Percentiles rank a stretch among this genome's conserved stretches.
Evolutionary conservation across 2,888 invertebrate genomes (phyloP).

Genomic region (Cheilosia scutellata): DNA sequence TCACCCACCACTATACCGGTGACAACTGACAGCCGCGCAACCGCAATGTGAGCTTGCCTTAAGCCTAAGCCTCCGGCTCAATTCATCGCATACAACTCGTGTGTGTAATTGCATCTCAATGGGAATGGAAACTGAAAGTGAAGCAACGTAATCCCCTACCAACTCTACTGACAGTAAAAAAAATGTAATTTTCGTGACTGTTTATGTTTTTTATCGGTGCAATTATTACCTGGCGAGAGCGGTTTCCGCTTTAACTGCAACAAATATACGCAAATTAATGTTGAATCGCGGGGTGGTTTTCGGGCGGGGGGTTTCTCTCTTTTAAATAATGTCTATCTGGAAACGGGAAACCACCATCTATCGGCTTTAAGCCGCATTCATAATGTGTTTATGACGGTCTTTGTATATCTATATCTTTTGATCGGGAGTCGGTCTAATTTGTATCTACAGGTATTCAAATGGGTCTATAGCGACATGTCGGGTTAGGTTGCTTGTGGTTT

Average conservation of each 20-base stretch:
- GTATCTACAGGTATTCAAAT: constrained; percentile 55
- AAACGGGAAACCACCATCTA: constrained; percentile 33
- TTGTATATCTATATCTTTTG: constrained; percentile 38
- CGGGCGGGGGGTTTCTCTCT: neutral
- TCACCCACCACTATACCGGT: constrained; percentile 40
- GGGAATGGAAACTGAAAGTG: constrained; percentile 69
- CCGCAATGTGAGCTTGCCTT: constrained; percentile 41
- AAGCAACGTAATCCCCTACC: constrained; percentile 64
- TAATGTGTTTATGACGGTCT: constrained; percentile 53
- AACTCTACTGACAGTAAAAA: constrained; percentile 18
- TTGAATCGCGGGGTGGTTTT: constrained; percentile 4
- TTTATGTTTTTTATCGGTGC: constrained; percentile 36
- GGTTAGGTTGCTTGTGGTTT: constrained; percentile 71
- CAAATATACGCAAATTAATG: constrained; percentile 63
- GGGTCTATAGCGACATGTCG: neutral
- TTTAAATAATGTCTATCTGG: neutral
- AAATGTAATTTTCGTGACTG: constrained; percentile 60
- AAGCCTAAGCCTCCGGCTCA: constrained; percentile 26
- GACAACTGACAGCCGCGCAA: constrained; percentile 68
- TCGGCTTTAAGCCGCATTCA: constrained; percentile 54
- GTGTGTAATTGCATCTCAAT: constrained; percentile 54
- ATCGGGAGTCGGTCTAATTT: constrained; percentile 66
- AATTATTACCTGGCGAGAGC: constrained; percentile 36
- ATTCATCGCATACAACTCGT: constrained; percentile 16
- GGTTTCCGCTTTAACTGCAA: constrained; percentile 58